Evolutionary conservation across 1,140 invertebrate species (phyloP).

Genomic region (Pantala flavescens): DNA sequence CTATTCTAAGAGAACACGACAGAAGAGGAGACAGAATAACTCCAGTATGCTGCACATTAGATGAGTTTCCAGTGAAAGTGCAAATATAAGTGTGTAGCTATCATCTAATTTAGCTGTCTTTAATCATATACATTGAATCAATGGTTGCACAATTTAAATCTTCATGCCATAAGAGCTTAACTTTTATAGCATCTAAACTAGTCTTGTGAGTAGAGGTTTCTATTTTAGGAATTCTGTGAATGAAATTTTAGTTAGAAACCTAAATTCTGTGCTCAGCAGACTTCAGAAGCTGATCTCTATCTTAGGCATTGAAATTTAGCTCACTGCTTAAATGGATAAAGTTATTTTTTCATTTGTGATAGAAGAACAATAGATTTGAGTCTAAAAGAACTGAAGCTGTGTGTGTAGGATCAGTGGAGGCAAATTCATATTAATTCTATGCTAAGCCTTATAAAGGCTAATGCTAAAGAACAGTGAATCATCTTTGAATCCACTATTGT

Average conservation of each 20-base stretch:
- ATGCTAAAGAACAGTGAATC: background rate
- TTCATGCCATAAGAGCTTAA: too few species aligned
- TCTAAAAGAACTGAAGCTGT: background rate
- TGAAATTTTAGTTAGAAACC: background rate
- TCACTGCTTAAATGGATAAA: background rate
- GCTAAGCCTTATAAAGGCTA: background rate
- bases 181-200: too few species aligned
- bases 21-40: too few species aligned
- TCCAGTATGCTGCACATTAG: too few species aligned
- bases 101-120: too few species aligned
- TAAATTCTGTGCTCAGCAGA: background rate
- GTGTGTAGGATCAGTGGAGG: background rate
- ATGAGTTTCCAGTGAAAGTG: too few species aligned
- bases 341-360: background rate
- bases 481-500: background rate
- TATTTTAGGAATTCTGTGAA: too few species aligned
- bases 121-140: too few species aligned
- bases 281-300: background rate
- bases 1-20: too few species aligned
- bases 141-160: too few species aligned
- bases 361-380: background rate
- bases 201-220: too few species aligned
- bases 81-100: too few species aligned
- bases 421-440: background rate
- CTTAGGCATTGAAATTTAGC: background rate